These are phyloP conservation scores for Anhinga anhinga DNA, from an alignment of 2,113 vertebrate genomes.

Conservation along the genomic window DNA sequence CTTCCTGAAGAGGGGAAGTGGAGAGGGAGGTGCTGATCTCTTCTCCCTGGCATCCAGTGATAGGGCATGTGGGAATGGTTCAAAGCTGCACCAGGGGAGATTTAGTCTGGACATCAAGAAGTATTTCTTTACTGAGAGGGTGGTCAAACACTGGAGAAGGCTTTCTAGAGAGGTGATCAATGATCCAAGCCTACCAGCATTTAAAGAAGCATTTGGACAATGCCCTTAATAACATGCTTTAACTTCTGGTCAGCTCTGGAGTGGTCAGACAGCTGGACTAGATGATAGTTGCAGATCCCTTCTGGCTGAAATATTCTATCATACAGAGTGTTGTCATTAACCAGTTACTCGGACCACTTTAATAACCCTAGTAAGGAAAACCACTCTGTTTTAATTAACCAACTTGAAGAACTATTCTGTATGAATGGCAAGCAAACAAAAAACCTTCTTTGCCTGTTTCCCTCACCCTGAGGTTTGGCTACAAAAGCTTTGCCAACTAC, in stretches of 20 bases:
- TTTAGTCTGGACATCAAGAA: neutral
- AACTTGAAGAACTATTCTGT: neutral
- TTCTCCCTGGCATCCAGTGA: neutral
- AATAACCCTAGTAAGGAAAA: neutral
- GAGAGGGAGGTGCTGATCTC: neutral
- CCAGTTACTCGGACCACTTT: neutral
- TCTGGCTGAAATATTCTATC: neutral
- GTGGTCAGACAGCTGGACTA: neutral
- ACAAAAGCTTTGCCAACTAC: neutral
- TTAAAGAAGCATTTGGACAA: neutral
- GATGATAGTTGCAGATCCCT: neutral
- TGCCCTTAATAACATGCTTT: neutral
- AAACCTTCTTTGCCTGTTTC: neutral
- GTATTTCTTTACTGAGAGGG: neutral
- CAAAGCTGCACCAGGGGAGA: neutral
- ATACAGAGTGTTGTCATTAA: neutral
- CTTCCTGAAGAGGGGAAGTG: neutral
- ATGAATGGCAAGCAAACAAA: neutral
- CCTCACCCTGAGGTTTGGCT: neutral
- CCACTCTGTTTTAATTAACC: neutral
- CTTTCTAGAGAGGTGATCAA: accelerated
- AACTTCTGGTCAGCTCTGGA: neutral
- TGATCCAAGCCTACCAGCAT: neutral
- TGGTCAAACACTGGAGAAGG: neutral
- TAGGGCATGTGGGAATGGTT: accelerated